Evolutionary conservation across 2,113 vertebrate genomes (phyloP), one percentile per base, ranked within the genome.

Genomic region (Nothobranchius furzeri): DNA sequence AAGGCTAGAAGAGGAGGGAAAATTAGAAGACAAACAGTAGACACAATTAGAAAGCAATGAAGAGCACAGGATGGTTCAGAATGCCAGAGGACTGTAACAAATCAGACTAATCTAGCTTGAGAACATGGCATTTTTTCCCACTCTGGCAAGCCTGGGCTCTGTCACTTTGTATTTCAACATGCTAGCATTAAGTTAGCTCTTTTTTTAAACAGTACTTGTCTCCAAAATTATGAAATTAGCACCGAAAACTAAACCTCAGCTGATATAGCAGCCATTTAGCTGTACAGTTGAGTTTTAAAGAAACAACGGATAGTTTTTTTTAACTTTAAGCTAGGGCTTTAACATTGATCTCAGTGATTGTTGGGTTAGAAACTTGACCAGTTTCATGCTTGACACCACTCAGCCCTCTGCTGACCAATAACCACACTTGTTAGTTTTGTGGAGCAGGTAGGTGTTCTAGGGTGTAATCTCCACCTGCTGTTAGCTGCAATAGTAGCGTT

Each of bases 1-100:
- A 78, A 79, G 73, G 48, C 71, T 65, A 73, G 57, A 74, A 79
- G 84, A 83, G 69, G 79, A 84, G 70, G 75, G 43, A 61, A 76
- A 73, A 78, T 76, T 71, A 76, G 70, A 68, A 60, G 68, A 73
- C 58, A 64, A 78, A 72, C 82, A 62, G 82, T 70, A 47, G 62
- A 66, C 50, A n/a, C 55, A 48, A 80, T 61, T 50, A 76, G 60
- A 49, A 59, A 70, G 49, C 47, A 53, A 68, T 66, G 50, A 15
- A 1, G 49, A 51, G 66, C 12, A 36, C 43, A 36, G 57, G 68
- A 78, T 76, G 57, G 73, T 55, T 48, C 68, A 51, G 37, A 83
- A 76, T 74, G 70, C 69, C 61, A 60, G 58, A 78, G 79, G 77
- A 78, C 48, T 61, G 42, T 12, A 49, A 70, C 12, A 47, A 65